Evolutionary conservation across 2,797 vertebrate species (phyloP).

Genomic region (Oryzias dopingdopingensis): DNA sequence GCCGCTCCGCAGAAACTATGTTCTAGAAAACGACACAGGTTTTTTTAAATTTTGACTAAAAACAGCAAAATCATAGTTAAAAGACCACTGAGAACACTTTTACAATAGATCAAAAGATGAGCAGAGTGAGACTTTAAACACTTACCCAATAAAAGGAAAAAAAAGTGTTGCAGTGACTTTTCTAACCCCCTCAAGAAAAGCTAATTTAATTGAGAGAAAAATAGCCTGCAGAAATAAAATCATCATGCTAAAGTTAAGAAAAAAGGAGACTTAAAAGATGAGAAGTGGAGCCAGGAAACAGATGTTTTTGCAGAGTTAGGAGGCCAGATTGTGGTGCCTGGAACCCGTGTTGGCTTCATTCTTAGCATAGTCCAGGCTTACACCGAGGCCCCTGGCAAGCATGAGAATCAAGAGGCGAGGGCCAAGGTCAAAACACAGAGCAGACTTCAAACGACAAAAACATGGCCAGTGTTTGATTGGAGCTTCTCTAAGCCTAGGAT

Average conservation of each 20-base stretch:
- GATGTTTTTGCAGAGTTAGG: constrained; percentile 48
- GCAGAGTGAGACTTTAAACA: no score
- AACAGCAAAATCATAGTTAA: no score
- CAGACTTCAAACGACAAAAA: constrained; percentile 43
- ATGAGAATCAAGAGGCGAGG: constrained; percentile 34
- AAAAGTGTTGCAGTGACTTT: no score
- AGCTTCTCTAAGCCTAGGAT: constrained; percentile 10
- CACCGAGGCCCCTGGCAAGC: constrained; percentile 38
- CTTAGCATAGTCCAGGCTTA: constrained; percentile 66
- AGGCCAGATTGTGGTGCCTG: constrained; percentile 59
- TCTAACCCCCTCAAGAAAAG: no score
- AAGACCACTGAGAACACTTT: no score
- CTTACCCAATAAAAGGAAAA: no score
- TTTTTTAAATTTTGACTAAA: no score
- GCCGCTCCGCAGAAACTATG: no score
- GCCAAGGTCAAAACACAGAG: constrained; percentile 17
- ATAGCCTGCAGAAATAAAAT: constrained; percentile 2
- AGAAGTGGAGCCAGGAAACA: constrained; percentile 19
- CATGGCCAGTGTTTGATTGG: constrained; percentile 23
- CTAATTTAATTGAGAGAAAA: no score
- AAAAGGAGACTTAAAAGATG: constrained; percentile 14
- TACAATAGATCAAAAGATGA: no score
- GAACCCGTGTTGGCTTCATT: constrained; percentile 56
- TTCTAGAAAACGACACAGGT: no score
- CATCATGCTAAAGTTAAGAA: constrained; percentile 12